A percentile compares a stretch with the other conserved stretches of the same genome.
These are phyloP conservation scores for Lasioglossum zephyrum DNA, from an alignment of 2,888 invertebrate species.

Conservation along the genomic window DNA sequence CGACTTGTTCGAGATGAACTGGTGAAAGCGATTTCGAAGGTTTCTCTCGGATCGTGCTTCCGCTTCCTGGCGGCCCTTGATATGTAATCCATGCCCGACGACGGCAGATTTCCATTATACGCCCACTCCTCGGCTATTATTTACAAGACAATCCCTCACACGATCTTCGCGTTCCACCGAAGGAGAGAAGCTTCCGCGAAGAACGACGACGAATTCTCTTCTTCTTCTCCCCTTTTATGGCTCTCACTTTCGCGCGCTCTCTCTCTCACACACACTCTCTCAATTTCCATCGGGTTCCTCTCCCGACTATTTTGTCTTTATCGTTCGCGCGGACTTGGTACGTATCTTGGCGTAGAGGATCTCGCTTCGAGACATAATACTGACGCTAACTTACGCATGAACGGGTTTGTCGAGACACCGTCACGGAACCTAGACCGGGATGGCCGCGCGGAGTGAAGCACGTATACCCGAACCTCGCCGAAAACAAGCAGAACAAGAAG, in stretches of 20 bases:
- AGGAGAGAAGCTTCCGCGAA: slow-evolving; percentile 35
- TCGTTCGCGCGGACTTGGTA: background rate
- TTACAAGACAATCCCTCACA: slow-evolving; percentile 53
- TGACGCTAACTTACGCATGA: slow-evolving; percentile 32
- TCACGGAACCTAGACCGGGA: slow-evolving; percentile 11
- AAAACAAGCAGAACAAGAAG: slow-evolving; percentile 22
- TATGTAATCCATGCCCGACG: slow-evolving; percentile 66
- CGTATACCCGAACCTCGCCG: slow-evolving; percentile 43
- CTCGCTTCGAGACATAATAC: slow-evolving; percentile 43
- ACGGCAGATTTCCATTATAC: slow-evolving; percentile 46
- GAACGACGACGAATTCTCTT: slow-evolving; percentile 39
- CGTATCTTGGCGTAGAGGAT: slow-evolving; percentile 16
- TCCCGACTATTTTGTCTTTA: background rate
- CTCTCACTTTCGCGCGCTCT: background rate
- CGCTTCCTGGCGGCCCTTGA: slow-evolving; percentile 60
- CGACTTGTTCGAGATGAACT: background rate
- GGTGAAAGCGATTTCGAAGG: background rate
- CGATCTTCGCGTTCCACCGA: slow-evolving; percentile 32
- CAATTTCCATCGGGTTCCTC: background rate
- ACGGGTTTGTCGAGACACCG: background rate
- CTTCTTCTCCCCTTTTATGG: background rate
- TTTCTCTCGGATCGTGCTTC: slow-evolving; percentile 43
- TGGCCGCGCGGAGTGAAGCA: slow-evolving; percentile 36
- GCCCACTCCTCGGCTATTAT: slow-evolving; percentile 43
- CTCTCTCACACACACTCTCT: background rate